Base-by-base conservation (phyloP, 1,140 invertebrate genomes). In the Helicoverpa armigera region DNA sequence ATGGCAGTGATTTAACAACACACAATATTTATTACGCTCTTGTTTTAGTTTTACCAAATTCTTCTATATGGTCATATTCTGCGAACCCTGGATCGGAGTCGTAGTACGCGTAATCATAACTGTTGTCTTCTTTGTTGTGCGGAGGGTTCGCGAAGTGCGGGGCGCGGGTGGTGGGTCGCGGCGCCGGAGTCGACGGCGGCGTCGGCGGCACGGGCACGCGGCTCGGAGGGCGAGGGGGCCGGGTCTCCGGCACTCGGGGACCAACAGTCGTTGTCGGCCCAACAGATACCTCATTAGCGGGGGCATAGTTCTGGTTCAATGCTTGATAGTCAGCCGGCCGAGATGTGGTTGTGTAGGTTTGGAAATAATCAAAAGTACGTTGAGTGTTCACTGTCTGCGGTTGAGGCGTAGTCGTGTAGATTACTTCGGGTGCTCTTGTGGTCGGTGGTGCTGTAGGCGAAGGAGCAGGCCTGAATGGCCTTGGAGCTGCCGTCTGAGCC, bases 81-180 rank as follows among this genome's bases (percentile, higher is more conserved):
- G 94, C 91, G 82, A 95, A 95, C 14, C 95, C 95, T 35, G 95
- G 90, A 23, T 95, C 94, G 11, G 94, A 94, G 78, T 97, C 96
- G 82, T 97, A 97, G 87, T 97, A 97, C 10, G 96, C 96, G 83
- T 97, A 97, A 85, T 97, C 96, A 78, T 97, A 97, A 85, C 96
- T 97, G 43, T 92, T 95, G 85, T 96, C 96, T 85, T 96, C 96
- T 61, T 95, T 95, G 74, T 94, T 94, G 16, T 87, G 90, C 11
- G 87, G 73, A 9, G 91, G 87, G 50, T 91, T 90, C 7, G 88
- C 83, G 60, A 89, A 90, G 16, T 88, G 77, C 9, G 88, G 90
- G 1, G 87, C 83, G 16, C 81, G 88, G 29, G 86, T 85, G n/a
- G 87, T 80, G 11, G 85, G 85, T 58, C 81, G 81, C 0, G 92